These are phyloP conservation scores for Acleris emargana DNA, from an alignment of 2,888 invertebrate genomes.

Conservation along the genomic window DNA sequence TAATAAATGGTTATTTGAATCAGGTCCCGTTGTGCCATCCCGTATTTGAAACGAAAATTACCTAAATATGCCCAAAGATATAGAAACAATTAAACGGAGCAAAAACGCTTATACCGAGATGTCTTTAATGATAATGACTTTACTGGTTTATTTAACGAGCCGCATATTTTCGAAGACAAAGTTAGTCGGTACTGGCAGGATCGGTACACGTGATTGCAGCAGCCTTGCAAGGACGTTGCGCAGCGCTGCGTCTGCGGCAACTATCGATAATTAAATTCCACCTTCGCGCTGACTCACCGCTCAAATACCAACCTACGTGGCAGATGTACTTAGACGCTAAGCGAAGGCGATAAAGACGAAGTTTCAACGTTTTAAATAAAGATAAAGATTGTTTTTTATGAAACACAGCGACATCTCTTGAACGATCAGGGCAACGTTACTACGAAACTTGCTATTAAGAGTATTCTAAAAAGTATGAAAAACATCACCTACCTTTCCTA, in stretches of 20 bases:
- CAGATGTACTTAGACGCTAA: slow-evolving; percentile 21
- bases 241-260: slow-evolving; percentile 70
- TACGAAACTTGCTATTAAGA: background rate
- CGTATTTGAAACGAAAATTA: no score
- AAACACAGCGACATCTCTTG: slow-evolving; percentile 24
- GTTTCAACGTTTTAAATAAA: background rate
- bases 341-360: slow-evolving; percentile 1
- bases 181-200: slow-evolving; percentile 42
- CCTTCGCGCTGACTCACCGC: slow-evolving; percentile 72
- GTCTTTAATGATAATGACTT: no score
- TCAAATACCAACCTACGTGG: slow-evolving; percentile 18
- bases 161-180: background rate
- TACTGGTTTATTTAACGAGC: no score
- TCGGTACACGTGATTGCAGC: slow-evolving; percentile 62
- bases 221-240: slow-evolving; percentile 82
- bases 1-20: no score
- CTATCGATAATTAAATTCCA: slow-evolving; percentile 76
- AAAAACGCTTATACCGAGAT: no score
- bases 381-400: slow-evolving; percentile 12
- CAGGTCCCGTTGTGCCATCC: no score
- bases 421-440: background rate
- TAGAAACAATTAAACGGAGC: no score
- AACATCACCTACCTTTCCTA: no score
- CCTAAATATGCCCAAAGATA: no score
- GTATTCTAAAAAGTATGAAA: background rate